These are phyloP conservation scores for Drosophila quadrilineata DNA, from an alignment of 1,140 invertebrate species.

Conservation along the genomic window DNA sequence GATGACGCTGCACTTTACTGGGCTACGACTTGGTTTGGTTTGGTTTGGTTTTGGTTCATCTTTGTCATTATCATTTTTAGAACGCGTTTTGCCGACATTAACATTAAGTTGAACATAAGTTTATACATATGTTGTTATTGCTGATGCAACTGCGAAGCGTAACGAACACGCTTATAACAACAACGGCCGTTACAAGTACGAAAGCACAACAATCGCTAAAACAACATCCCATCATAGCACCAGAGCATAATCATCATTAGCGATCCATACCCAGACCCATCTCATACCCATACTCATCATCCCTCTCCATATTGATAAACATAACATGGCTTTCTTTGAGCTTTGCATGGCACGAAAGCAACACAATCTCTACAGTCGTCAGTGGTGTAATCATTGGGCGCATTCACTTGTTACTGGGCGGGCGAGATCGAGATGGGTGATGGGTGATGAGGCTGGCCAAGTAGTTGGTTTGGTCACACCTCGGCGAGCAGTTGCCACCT, in stretches of 20 bases:
- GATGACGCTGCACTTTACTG: constrained; percentile 39
- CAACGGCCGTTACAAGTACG: constrained; percentile 32
- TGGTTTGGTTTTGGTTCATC: constrained; percentile 21
- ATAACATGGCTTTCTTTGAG: constrained; percentile 12
- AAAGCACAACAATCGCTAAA: constrained; percentile 38
- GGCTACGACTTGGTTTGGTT: too few species aligned
- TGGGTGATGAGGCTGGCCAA: constrained; percentile 4
- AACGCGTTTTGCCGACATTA: constrained; percentile 57
- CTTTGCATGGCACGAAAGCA: constrained; percentile 6
- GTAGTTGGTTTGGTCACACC: constrained; percentile 59
- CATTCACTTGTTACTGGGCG: constrained; percentile 46
- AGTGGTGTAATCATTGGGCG: constrained; percentile 68
- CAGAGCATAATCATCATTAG: constrained; percentile 71
- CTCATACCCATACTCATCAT: neutral
- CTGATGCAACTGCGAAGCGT: constrained; percentile 76
- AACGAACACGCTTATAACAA: constrained; percentile 73
- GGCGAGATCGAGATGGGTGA: constrained; percentile 5
- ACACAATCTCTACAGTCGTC: neutral
- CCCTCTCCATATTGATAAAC: constrained; percentile 46
- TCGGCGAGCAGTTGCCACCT: constrained; percentile 47
- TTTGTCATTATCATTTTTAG: constrained; percentile 73
- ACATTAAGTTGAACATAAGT: constrained; percentile 57
- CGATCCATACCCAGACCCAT: constrained; percentile 21
- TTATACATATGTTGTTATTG: constrained; percentile 21
- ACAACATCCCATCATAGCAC: constrained; percentile 32